Conservation (phyloP, 2,797 vertebrate species). For the Acanthurus tractus region DNA sequence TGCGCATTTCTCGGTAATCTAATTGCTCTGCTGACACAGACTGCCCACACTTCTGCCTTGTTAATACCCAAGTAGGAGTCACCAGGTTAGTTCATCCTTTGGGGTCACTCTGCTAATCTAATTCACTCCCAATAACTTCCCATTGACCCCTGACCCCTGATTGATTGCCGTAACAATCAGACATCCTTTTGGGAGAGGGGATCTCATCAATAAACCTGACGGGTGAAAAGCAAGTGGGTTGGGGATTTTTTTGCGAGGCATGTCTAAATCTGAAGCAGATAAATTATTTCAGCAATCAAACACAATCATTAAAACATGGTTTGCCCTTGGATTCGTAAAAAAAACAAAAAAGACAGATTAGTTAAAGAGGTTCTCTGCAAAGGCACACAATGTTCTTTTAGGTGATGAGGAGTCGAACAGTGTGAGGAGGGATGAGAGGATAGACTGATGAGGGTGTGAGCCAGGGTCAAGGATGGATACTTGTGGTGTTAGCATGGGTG, state of each 20-base stretch:
- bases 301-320: conserved; percentile 14
- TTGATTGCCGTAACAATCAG: conserved; percentile 50
- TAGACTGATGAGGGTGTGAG: conserved; percentile 55
- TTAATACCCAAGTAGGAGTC: conserved; percentile 37
- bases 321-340: conserved; percentile 21
- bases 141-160: conserved; percentile 51
- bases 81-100: conserved; percentile 18
- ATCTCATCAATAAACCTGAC: conserved; percentile 48
- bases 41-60: conserved; percentile 38
- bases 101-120: conserved; percentile 45
- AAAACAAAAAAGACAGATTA: conserved; percentile 5
- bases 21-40: conserved; percentile 60
- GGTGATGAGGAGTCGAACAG: conserved; percentile 34
- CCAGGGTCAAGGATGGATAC: conserved; percentile 71
- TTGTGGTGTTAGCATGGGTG: conserved; percentile 53
- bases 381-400: conserved; percentile 29
- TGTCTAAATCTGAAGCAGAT: conserved; percentile 6
- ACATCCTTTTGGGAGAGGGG: conserved; percentile 23
- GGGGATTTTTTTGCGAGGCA: neutral
- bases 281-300: conserved; percentile 34
- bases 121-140: conserved; percentile 36
- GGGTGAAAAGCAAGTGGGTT: neutral
- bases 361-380: conserved; percentile 11
- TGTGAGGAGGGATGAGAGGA: conserved; percentile 23
- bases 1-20: conserved; percentile 52